Percentiles rank a stretch among this genome's conserved stretches.
phyloP scores from a whole-genome alignment of 2,888 invertebrate genomes.

The Tiphia femorata region DNA sequence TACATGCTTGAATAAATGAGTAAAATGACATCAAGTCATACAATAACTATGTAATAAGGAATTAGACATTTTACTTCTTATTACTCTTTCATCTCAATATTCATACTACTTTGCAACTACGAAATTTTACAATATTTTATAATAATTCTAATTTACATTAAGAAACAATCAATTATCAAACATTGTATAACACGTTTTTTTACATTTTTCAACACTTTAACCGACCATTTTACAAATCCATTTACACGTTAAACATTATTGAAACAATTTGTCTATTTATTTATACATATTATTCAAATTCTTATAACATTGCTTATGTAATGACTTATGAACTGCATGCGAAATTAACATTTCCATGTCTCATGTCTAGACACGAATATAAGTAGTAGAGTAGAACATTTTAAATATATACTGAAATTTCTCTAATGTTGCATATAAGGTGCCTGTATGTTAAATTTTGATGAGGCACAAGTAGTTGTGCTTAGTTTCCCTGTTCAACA shows the following conservation, averaged over 20 bases:
- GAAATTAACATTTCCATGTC: too few relatives aligned
- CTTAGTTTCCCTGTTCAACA: slow-evolving; percentile 12
- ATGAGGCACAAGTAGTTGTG: slow-evolving; percentile 30
- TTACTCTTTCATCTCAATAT: slow-evolving; percentile 21
- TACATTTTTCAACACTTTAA: slow-evolving; percentile 17
- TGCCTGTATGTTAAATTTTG: slow-evolving; percentile 21
- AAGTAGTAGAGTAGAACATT: neutral
- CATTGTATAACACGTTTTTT: slow-evolving; percentile 29
- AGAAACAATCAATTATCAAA: slow-evolving; percentile 26
- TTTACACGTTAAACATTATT: too few relatives aligned
- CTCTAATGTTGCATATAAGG: slow-evolving; percentile 4
- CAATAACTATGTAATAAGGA: too few relatives aligned
- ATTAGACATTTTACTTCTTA: too few relatives aligned
- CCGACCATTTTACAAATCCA: slow-evolving; percentile 17
- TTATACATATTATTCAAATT: too few relatives aligned
- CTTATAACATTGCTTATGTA: too few relatives aligned
- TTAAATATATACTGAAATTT: slow-evolving; percentile 14
- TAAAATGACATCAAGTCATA: slow-evolving; percentile 26
- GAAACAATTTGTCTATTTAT: too few relatives aligned
- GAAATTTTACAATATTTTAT: slow-evolving; percentile 16
- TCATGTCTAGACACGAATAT: slow-evolving; percentile 17
- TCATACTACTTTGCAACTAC: slow-evolving; percentile 11
- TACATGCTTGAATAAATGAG: slow-evolving; percentile 30
- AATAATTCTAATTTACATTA: slow-evolving; percentile 27
- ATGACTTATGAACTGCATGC: too few relatives aligned